A percentile compares a stretch with the other conserved stretches of the same genome.
Evolutionary conservation across 2,113 vertebrate genomes (phyloP).

Genomic region (Rhabdomys dilectus): DNA sequence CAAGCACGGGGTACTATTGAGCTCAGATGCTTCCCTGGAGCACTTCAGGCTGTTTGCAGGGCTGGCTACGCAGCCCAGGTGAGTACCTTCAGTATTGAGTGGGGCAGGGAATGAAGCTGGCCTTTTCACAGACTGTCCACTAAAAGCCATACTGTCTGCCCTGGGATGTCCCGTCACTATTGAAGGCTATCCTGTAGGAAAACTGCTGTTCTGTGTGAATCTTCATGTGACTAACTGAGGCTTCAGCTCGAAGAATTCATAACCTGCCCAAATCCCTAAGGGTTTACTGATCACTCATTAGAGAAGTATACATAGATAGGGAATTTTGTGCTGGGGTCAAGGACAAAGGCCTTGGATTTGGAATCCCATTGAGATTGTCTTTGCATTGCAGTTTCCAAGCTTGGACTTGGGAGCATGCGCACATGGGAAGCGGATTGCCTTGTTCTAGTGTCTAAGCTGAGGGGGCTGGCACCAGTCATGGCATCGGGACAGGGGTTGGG

Average conservation of each 20-base stretch:
- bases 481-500: not conserved
- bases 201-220: accelerated
- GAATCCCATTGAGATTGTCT: accelerated
- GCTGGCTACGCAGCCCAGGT: not conserved
- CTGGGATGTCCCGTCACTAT: not conserved
- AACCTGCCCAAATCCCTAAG: not conserved
- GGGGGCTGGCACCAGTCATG: not conserved
- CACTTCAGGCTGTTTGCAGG: not conserved
- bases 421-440: not conserved
- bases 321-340: accelerated
- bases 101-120: not conserved
- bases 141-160: not conserved
- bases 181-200: accelerated
- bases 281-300: not conserved
- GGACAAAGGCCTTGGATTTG: not conserved
- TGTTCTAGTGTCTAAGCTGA: too few species aligned
- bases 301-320: not conserved
- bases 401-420: not conserved
- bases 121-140: not conserved
- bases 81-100: accelerated
- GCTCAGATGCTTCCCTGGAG: accelerated
- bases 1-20: not conserved
- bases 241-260: not conserved
- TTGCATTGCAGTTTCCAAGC: accelerated
- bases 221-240: not conserved